Percentiles rank a stretch among this genome's conserved stretches.
phyloP scores from a whole-genome alignment of 2,113 vertebrate genomes.

The Okapia johnstoni region DNA sequence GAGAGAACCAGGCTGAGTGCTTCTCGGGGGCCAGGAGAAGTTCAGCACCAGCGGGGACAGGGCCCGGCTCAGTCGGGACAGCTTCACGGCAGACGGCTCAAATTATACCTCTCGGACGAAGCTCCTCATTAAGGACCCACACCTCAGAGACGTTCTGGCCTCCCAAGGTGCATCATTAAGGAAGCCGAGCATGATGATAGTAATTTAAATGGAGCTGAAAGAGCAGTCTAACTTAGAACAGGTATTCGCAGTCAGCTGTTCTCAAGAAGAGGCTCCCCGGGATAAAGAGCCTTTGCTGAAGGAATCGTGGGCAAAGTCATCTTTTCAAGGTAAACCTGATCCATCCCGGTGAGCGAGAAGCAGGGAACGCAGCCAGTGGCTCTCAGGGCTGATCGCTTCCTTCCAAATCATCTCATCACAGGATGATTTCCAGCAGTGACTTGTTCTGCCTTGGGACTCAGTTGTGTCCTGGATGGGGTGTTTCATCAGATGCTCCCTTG shows the following conservation, averaged over 20 bases:
- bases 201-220: conserved; percentile 67
- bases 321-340: not conserved
- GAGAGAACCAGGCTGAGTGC: not conserved
- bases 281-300: not conserved
- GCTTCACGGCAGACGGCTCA: conserved; percentile 34
- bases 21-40: not conserved
- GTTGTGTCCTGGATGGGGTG: too few species aligned
- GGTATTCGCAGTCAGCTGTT: not conserved
- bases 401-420: not conserved
- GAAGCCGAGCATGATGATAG: conserved; percentile 75
- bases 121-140: conserved; percentile 68
- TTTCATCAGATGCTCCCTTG: not conserved
- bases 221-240: conserved; percentile 45
- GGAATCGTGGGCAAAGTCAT: not conserved
- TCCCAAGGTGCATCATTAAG: conserved; percentile 49
- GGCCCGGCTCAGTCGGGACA: conserved; percentile 7
- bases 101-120: conserved; percentile 70
- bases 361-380: accelerated
- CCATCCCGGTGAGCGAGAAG: not conserved
- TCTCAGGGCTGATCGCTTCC: not conserved
- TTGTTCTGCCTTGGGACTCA: not conserved
- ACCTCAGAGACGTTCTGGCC: conserved; percentile 52
- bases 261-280: not conserved
- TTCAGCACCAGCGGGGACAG: conserved; percentile 19
- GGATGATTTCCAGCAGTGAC: not conserved